phyloP scores from a whole-genome alignment of 92 coral and sea anemone species.

The Porites evermanni region DNA sequence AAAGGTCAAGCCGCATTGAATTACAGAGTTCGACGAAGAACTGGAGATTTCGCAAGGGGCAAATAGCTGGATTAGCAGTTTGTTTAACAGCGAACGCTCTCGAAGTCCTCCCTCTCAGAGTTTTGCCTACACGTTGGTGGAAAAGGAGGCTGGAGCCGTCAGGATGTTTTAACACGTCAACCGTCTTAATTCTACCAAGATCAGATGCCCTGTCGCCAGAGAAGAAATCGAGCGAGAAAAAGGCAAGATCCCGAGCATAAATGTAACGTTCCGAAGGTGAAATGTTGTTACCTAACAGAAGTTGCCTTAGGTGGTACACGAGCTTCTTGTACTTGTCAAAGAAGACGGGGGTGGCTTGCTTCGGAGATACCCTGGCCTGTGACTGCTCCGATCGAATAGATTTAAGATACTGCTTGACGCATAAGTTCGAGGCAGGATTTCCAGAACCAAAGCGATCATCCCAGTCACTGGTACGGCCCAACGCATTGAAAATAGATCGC shows the following conservation, averaged over 20 bases:
- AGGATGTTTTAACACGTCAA: too few relatives aligned
- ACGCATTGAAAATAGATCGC: too few relatives aligned
- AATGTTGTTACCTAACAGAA: too few relatives aligned
- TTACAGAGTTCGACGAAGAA: constrained; percentile 3
- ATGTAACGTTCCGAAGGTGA: too few relatives aligned
- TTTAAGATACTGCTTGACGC: constrained; percentile 6
- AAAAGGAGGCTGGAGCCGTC: constrained; percentile 44
- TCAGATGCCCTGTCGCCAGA: constrained; percentile 65
- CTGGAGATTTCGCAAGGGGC: too few relatives aligned
- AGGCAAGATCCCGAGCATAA: neutral
- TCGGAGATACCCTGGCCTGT: too few relatives aligned
- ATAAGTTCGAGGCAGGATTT: constrained; percentile 60
- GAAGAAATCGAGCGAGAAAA: constrained; percentile 42
- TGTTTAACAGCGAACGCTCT: constrained; percentile 49
- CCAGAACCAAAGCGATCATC: constrained; percentile 62
- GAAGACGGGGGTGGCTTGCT: too few relatives aligned
- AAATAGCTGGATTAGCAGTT: constrained; percentile 14
- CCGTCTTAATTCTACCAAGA: constrained; percentile 55
- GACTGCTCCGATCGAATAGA: too few relatives aligned
- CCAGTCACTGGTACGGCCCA: constrained; percentile 4
- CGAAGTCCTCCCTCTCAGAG: constrained; percentile 48
- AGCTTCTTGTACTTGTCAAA: too few relatives aligned
- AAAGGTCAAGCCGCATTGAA: too few relatives aligned
- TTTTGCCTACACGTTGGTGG: constrained; percentile 65
- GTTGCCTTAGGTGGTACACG: too few relatives aligned